A percentile compares a stretch with the other conserved stretches of the same genome.
Evolutionary conservation across 2,888 invertebrate species (phyloP).

Genomic region (Polyommatus iphigenia): DNA sequence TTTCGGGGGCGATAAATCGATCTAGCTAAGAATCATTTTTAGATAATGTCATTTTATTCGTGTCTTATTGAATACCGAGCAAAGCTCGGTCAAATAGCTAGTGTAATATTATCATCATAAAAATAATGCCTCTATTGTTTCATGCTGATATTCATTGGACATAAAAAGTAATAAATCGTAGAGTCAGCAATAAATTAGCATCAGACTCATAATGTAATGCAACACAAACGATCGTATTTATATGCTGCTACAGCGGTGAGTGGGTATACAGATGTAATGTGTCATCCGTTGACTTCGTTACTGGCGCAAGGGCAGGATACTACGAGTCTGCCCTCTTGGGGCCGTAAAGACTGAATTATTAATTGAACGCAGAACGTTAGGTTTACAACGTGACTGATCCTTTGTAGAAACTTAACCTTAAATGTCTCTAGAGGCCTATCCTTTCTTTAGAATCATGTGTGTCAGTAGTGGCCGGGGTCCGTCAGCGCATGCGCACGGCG

Average conservation of each 20-base stretch:
- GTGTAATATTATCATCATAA: background rate
- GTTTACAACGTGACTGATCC: background rate
- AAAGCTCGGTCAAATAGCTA: too few species aligned
- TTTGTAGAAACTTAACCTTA: background rate
- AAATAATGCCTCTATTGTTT: background rate
- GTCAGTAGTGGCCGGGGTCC: background rate
- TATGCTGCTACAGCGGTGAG: background rate
- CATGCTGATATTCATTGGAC: background rate
- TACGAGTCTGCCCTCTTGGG: background rate
- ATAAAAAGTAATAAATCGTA: background rate
- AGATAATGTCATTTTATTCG: too few species aligned
- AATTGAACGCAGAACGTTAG: background rate
- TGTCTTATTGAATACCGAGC: too few species aligned
- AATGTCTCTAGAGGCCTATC: background rate
- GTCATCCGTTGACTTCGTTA: background rate
- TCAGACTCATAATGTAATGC: background rate
- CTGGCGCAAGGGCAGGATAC: background rate
- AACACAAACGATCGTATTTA: background rate
- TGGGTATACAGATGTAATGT: background rate
- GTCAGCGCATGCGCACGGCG: slow-evolving; percentile 47
- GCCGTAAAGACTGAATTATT: background rate
- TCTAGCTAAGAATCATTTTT: too few species aligned
- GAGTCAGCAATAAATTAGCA: slow-evolving; percentile 2
- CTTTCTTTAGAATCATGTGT: background rate
- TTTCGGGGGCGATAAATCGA: too few species aligned